Evolutionary conservation across 2,797 vertebrate genomes (phyloP), one percentile per base, ranked within the genome.

Genomic region (Columba guinea): DNA sequence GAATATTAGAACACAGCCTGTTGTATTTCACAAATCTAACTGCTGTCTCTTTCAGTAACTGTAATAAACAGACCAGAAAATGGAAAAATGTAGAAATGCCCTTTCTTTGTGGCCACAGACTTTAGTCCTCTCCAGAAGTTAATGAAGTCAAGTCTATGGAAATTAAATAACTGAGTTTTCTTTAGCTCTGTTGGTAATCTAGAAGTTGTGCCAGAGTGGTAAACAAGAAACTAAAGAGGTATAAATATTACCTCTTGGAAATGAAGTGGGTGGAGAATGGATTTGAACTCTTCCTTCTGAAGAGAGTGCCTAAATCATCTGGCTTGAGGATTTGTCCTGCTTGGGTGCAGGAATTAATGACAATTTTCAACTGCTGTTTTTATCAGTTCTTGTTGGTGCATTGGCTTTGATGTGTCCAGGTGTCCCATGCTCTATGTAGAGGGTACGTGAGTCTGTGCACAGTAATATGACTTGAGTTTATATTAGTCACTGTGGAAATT

Each of bases 71-170:
- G 76, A 89, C 64, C 90, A 95, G 84, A 94, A 96, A 91, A 92
- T 87, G 91, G 87, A 96, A 94, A 83, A 92, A 94, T 87, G 93
- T 83, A 85, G 87, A 90, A 94, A 93, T 87, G 64, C 7, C 46
- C 60, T 84, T 89, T 92, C 71, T 68, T 60, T 48, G 52, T 68
- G 71, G 75, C 78, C 73, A 62, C 90, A 78, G 74, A 60, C 71
- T 68, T 87, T 64, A 62, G 46, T 89, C 22, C 21, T 91, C 60
- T 90, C 55, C 48, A 78, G 82, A 81, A 92, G 20, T 62, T 89
- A 91, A 86, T 81, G 69, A 91, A 96, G 37, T 80, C 27, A 75
- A 84, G 69, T 65, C 73, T 69, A 7, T 55, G 59, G 48, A 87
- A 94, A 87, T 88, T 58, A 90, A 94, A 32, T 59, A 91, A 80